Conservation (phyloP, 2,797 vertebrate genomes). For the Pangasius larnaudii region DNA sequence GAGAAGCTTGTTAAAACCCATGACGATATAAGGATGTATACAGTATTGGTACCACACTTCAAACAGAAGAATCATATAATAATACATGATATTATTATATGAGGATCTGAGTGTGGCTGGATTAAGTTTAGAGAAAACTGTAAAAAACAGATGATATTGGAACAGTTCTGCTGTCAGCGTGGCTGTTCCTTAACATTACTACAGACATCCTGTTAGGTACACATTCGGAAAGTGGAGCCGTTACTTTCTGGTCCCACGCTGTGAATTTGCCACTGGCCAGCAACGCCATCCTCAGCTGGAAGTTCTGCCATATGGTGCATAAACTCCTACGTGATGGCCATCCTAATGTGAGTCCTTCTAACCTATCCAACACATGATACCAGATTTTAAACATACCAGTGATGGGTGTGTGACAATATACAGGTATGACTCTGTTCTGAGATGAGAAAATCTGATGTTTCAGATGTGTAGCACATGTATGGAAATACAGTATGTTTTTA, state of each 20-base stretch:
- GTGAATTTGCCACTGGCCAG: constrained; percentile 91
- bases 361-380: not conserved
- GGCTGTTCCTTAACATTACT: constrained; percentile 77
- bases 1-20: not conserved
- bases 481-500: not conserved
- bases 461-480: not conserved
- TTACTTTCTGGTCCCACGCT: constrained; percentile 93
- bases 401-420: not conserved
- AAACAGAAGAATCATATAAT: no score
- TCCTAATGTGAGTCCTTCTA: constrained; percentile 66
- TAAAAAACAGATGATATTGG: not conserved
- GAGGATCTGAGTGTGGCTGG: not conserved
- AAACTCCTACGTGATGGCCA: constrained; percentile 92
- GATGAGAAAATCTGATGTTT: not conserved
- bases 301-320: constrained; percentile 96
- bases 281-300: constrained; percentile 95
- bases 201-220: constrained; percentile 91
- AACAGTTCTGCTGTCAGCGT: not conserved
- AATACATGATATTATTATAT: no score
- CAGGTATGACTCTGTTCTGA: not conserved
- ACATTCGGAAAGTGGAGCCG: constrained; percentile 89
- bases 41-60: no score
- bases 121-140: not conserved
- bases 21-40: no score
- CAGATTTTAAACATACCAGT: not conserved